Evolutionary conservation across 2,797 vertebrate genomes (phyloP), one percentile per base, ranked within the genome.

Genomic region (Urosaurus nigricauda): DNA sequence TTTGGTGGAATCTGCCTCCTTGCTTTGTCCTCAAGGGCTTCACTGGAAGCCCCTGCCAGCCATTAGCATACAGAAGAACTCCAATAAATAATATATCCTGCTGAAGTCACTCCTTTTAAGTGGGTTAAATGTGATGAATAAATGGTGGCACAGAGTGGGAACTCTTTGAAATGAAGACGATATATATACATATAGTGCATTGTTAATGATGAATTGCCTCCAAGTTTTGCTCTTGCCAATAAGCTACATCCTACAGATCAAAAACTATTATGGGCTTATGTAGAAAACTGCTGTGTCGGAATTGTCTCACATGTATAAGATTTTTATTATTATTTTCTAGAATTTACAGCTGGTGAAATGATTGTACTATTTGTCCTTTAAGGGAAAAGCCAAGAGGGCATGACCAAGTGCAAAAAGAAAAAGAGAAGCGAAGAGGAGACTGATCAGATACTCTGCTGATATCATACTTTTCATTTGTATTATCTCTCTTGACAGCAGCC

Each of bases 261-360:
- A 83, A 78, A 53, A 24, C 0, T 40, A n/a, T 92, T 92, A 43
- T 35, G 68, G 78, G 77, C 0, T 16, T 91, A 75, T 1, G 40
- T 74, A 85, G 63, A 80, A 94, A 92, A 91, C 81, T 89, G 91
- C 0, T 0, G 56, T 87, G 29, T 24, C 71, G 58, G 86, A 91
- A 90, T 92, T 92, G 89, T 89, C 80, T 11, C 21, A 51, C 87
- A 82, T 90, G 79, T 90, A 91, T 88, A 56, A 85, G 84, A 90
- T 26, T 3, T 73, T 68, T 51, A 12, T 37, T 51, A 86, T 90
- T 88, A 56, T 74, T 88, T 43, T 32, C 4, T 65, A 86, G 47
- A 92, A 89, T 93, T 90, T 88, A 87, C 94, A 94, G 82, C 80
- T 90, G 83, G 91, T 94, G 93, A 93, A 92, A 93, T 90, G 88